phyloP scores from a whole-genome alignment of 2,113 vertebrate genomes.

The Synodontis membranacea region DNA sequence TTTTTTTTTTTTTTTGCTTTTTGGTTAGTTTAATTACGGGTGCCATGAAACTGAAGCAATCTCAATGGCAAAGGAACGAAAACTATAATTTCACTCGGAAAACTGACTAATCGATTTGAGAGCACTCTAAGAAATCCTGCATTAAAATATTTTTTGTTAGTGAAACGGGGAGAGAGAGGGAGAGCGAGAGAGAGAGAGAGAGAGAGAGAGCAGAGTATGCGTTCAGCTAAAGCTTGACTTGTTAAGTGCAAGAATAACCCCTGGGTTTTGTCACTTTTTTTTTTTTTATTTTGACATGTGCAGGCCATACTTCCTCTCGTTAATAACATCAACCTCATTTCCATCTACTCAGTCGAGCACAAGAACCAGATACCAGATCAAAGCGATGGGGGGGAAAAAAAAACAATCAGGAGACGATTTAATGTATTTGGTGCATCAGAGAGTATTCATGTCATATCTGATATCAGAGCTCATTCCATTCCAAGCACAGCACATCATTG shows the following conservation, averaged over 20 bases:
- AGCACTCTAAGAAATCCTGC: background rate
- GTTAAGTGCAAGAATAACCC: slow-evolving; percentile 21
- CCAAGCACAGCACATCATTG: background rate
- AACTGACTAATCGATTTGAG: background rate
- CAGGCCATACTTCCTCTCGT: slow-evolving; percentile 48
- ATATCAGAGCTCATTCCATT: background rate
- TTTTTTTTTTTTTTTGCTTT: background rate
- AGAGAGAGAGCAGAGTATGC: background rate
- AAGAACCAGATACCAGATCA: slow-evolving; percentile 9
- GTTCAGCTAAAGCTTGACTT: slow-evolving; percentile 17
- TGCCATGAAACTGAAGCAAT: background rate
- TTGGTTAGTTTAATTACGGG: background rate
- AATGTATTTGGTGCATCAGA: background rate
- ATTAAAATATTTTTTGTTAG: background rate
- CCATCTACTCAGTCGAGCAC: slow-evolving; percentile 16
- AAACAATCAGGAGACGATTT: background rate
- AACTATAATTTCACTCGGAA: background rate
- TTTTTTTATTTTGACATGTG: slow-evolving; percentile 56
- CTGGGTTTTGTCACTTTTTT: slow-evolving; percentile 57
- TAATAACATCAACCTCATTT: slow-evolving; percentile 50
- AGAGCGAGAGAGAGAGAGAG: background rate
- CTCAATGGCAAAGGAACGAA: background rate
- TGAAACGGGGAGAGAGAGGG: background rate
- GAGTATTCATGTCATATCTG: background rate
- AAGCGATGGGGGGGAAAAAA: background rate